These are phyloP conservation scores for Hypotaenidia okinawae DNA, from an alignment of 2,797 vertebrate species.

Conservation along the genomic window DNA sequence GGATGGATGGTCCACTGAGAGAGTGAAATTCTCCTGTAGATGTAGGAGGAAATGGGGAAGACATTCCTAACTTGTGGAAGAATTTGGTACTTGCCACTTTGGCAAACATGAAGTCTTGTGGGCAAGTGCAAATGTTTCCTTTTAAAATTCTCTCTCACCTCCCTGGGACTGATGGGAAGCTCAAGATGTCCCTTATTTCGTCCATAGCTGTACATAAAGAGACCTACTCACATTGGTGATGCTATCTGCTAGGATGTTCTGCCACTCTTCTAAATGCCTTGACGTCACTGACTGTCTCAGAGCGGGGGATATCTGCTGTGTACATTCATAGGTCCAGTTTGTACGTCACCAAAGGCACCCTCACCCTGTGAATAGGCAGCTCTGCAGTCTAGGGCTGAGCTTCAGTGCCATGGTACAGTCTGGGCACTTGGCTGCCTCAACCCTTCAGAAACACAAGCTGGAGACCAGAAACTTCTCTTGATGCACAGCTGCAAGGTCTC, in stretches of 20 bases:
- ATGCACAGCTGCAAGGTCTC: neutral
- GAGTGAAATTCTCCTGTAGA: neutral
- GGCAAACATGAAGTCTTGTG: neutral
- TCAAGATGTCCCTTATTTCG: neutral
- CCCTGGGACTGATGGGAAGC: neutral
- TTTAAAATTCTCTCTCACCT: neutral
- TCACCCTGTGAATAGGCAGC: neutral
- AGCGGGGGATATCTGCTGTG: neutral
- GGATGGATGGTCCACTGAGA: neutral
- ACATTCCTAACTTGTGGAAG: neutral
- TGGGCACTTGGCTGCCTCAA: neutral
- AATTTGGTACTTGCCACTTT: neutral
- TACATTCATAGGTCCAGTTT: neutral
- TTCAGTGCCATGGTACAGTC: fast-evolving
- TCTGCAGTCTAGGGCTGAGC: neutral
- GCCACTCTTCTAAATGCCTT: neutral
- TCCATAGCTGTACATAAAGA: neutral
- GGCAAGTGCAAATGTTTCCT: neutral
- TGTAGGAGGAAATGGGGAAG: neutral
- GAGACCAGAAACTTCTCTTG: neutral
- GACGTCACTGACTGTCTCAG: neutral
- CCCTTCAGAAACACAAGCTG: neutral
- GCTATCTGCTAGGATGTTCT: neutral
- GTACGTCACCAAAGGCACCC: neutral
- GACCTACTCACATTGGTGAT: neutral